Evolutionary conservation across 2,888 invertebrate genomes (phyloP), one percentile per base, ranked within the genome.

Genomic region (Drosophila silvestris): DNA sequence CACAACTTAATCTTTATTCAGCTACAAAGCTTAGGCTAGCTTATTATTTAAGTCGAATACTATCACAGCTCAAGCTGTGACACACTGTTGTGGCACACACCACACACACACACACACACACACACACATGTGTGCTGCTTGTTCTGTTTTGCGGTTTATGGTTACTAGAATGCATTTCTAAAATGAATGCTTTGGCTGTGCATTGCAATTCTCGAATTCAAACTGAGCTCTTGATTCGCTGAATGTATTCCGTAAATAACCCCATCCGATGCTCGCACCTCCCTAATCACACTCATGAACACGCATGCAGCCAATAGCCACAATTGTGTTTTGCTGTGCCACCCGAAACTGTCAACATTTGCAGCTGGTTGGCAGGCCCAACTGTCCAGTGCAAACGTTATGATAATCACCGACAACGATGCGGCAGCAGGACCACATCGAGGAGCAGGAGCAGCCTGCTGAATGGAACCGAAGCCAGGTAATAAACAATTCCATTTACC

Each of bases 401-500:
- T 85, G 85, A 86, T 91, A 91, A 85, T 85, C 91, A 91, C 69
- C 85, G 74, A 63, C 76, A 88, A 64, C 66, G 65, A 62, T 61
- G 72, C 68, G 65, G 59, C 35, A 52, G 39, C 37, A 35, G 30
- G 10, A 5, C 41, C n/a, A 16, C 47, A 54, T 12, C 53, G 30
- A 35, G 32, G 39, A 10, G 61, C 19, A 37, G 39, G 32, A 62
- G 69, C 37, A 41, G 28, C 39, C 50, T 70, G 50, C 41, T 22
- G 35, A 28, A 58, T 57, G 32, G 22, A 41, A 37, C 53, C 60
- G 54, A 39, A 61, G 88, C 57, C 88, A 90, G 90, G 90, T 86
- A 86, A 86, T 86, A 90, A 86, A 86, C 86, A 86, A 86, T 86
- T 91, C 91, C 86, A 87, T 87, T 87, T 91, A 87, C 90, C 86